Evolutionary conservation across 2,113 vertebrate genomes (phyloP).

Genomic region (Sarotherodon lohbergeri): DNA sequence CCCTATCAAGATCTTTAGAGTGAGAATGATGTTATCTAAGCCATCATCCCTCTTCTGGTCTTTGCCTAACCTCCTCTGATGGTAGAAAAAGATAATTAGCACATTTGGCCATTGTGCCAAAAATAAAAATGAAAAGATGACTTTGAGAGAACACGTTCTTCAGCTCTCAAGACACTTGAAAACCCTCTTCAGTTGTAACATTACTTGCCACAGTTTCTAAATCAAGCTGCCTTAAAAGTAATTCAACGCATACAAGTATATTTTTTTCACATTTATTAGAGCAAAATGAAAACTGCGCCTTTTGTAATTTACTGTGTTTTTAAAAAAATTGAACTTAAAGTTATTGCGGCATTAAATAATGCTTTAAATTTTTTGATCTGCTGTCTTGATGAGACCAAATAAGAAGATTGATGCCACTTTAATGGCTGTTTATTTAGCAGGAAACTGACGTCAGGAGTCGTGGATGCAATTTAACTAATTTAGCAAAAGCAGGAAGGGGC

Average conservation of each 20-base stretch:
- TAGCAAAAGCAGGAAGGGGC: not conserved
- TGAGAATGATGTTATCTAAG: slow-evolving; percentile 5
- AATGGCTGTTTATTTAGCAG: not conserved
- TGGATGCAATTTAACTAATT: not conserved
- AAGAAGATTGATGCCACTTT: not conserved
- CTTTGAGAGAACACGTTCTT: slow-evolving; percentile 12
- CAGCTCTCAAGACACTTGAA: slow-evolving; percentile 10
- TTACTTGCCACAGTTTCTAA: not conserved
- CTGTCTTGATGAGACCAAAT: not conserved
- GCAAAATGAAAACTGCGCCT: not conserved
- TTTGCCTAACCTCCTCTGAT: slow-evolving; percentile 7
- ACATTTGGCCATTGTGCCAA: slow-evolving; percentile 11
- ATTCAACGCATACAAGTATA: not conserved
- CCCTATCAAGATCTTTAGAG: not conserved
- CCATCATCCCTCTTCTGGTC: not conserved
- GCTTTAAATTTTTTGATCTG: not conserved
- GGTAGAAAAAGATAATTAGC: slow-evolving; percentile 26
- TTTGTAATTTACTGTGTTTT: not conserved
- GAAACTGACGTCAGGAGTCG: not conserved
- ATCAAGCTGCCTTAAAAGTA: not conserved
- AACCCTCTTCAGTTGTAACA: not conserved
- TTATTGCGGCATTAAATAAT: not conserved
- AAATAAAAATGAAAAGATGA: slow-evolving; percentile 43
- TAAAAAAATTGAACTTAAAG: not conserved
- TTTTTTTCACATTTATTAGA: not conserved